Evolutionary conservation across 2,888 invertebrate species (phyloP).

Genomic region (Eupithecia insigniata): DNA sequence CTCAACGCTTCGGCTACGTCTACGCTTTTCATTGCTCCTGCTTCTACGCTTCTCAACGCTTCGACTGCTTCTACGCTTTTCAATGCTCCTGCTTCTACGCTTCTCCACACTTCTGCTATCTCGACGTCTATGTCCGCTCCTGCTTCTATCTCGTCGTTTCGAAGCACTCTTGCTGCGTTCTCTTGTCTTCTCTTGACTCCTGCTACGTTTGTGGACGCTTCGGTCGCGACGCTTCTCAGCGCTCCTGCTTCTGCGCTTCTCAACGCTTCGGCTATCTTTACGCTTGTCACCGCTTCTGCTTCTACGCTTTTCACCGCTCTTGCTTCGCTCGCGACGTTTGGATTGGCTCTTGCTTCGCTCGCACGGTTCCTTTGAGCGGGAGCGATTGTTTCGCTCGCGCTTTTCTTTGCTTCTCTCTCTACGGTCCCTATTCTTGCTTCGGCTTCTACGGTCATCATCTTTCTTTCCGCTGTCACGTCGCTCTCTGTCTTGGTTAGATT

Average conservation of each 20-base stretch:
- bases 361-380: constrained; percentile 2
- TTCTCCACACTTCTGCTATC: constrained; percentile 9
- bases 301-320: constrained; percentile 24
- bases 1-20: constrained; percentile 21
- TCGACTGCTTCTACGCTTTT: constrained; percentile 50
- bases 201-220: constrained; percentile 11
- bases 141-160: constrained; percentile 28
- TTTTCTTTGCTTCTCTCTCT: constrained; percentile 1
- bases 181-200: constrained; percentile 19
- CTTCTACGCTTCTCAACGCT: constrained; percentile 18
- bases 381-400: constrained; percentile 5
- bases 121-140: constrained; percentile 24
- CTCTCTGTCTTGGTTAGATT: constrained; percentile 3
- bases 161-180: constrained; percentile 26
- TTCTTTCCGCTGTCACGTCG: constrained; percentile 29
- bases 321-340: constrained; percentile 10
- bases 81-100: constrained; percentile 33
- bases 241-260: constrained; percentile 7
- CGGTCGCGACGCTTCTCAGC: constrained; percentile 19
- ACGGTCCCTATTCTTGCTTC: constrained; percentile 22
- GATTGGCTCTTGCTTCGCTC: constrained; percentile 16
- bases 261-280: constrained; percentile 1
- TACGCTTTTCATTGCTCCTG: neutral
- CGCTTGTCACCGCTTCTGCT: constrained; percentile 15
- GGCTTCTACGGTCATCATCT: constrained; percentile 24